phyloP scores from a whole-genome alignment of 2,888 invertebrate genomes.

The Limenitis camilla region DNA sequence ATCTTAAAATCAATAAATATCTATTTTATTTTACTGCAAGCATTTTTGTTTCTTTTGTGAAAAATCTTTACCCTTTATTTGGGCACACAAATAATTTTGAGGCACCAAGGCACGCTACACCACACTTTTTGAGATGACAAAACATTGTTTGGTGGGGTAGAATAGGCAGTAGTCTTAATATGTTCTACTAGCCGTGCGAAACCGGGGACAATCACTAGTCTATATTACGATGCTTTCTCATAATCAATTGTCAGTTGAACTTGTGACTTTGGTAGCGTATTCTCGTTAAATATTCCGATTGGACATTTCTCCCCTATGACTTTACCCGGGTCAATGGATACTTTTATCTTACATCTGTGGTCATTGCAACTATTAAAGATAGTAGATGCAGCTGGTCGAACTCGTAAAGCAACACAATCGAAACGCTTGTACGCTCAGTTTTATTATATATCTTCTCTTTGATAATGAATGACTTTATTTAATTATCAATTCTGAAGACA shows the following conservation, averaged over 20 bases:
- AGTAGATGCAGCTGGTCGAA: constrained; percentile 60
- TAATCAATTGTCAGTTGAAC: not conserved
- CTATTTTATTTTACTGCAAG: no score
- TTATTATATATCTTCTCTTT: constrained; percentile 47
- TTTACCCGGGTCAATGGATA: constrained; percentile 27
- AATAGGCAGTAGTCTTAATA: no score
- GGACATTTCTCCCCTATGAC: constrained; percentile 19
- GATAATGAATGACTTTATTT: constrained; percentile 69
- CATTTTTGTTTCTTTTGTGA: no score
- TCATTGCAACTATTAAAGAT: constrained; percentile 62
- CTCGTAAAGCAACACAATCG: constrained; percentile 65
- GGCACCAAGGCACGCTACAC: no score
- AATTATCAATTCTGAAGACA: constrained; percentile 64
- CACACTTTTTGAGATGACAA: no score
- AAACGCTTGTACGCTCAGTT: constrained; percentile 52
- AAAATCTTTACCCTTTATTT: no score
- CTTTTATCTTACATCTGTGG: constrained; percentile 36
- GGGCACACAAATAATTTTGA: no score
- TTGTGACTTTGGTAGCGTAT: constrained; percentile 4
- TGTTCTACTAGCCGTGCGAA: no score
- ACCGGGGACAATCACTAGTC: no score
- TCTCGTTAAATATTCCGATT: constrained; percentile 11
- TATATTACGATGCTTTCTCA: not conserved
- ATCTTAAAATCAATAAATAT: no score
- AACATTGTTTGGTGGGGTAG: no score